These are phyloP conservation scores for Scartelaos histophorus DNA, from an alignment of 2,113 vertebrate genomes.

Conservation along the genomic window DNA sequence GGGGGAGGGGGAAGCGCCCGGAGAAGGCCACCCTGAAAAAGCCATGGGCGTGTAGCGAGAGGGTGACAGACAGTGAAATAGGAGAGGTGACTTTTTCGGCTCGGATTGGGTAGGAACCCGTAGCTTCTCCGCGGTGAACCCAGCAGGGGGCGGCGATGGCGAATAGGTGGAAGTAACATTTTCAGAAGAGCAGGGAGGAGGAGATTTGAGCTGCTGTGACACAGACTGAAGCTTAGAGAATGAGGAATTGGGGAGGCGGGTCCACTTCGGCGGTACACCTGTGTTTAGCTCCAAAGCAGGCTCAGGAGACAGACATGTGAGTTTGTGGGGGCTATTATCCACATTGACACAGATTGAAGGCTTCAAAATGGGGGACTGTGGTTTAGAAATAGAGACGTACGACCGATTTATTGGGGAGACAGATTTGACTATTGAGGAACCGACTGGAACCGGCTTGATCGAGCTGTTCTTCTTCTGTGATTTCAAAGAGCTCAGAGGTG, in stretches of 20 bases:
- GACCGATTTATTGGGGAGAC: conserved; percentile 23
- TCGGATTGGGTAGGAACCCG: conserved; percentile 9
- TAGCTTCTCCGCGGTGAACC: conserved; percentile 12
- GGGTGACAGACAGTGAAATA: conserved; percentile 54
- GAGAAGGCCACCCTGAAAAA: conserved; percentile 52
- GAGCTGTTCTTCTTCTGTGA: conserved; percentile 5
- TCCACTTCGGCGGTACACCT: conserved; percentile 22
- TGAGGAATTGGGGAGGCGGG: conserved; percentile 34
- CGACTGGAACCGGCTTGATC: conserved; percentile 25
- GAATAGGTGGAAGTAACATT: neutral
- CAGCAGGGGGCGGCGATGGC: neutral
- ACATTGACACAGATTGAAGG: conserved; percentile 6
- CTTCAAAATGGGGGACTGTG: conserved; percentile 21
- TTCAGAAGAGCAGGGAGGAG: conserved; percentile 5
- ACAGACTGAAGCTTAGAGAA: conserved; percentile 47
- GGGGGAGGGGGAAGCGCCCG: conserved; percentile 45
- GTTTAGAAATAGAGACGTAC: conserved; percentile 3
- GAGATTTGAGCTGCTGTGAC: conserved; percentile 52
- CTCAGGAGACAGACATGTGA: conserved; percentile 9
- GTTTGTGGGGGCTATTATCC: conserved; percentile 34
- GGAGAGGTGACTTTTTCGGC: conserved; percentile 44
- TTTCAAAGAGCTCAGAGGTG: conserved; percentile 3
- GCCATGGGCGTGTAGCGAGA: conserved; percentile 50
- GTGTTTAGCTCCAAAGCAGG: conserved; percentile 3
- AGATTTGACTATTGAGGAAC: conserved; percentile 41